These are phyloP conservation scores for Campylorhamphus procurvoides DNA, from an alignment of 2,113 vertebrate genomes.

Conservation along the genomic window DNA sequence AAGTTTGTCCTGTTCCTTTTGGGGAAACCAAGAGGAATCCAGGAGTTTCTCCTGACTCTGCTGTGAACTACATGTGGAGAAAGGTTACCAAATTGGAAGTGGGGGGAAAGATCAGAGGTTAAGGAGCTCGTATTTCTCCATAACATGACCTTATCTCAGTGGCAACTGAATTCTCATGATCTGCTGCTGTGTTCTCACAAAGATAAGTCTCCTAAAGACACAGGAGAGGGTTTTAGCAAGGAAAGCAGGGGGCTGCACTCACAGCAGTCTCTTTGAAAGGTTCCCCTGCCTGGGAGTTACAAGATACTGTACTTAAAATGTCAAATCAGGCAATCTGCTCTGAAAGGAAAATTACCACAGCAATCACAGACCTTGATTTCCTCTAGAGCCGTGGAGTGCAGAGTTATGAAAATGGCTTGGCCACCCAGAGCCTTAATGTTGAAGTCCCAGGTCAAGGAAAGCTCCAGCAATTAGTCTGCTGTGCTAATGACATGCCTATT, in stretches of 20 bases:
- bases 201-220: not conserved
- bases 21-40: conserved; percentile 1
- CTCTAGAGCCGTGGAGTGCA: not conserved
- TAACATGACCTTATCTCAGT: conserved; percentile 9
- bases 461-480: conserved; percentile 61
- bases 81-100: not conserved
- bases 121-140: conserved; percentile 61
- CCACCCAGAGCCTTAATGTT: conserved; percentile 56
- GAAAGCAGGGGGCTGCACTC: not conserved
- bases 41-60: not conserved
- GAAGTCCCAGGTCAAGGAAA: conserved; percentile 58
- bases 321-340: conserved; percentile 44
- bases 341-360: conserved; percentile 69
- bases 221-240: not conserved
- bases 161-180: conserved; percentile 39
- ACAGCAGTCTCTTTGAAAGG: not conserved
- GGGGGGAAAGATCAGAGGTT: conserved; percentile 54
- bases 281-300: not conserved
- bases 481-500: conserved; percentile 50
- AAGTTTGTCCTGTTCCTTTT: not conserved
- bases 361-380: conserved; percentile 52
- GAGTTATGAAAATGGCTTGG: conserved; percentile 55
- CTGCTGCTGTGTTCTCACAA: conserved; percentile 50
- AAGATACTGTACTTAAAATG: conserved; percentile 60
- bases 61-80: not conserved